Evolutionary conservation across 2,888 invertebrate species (phyloP), one percentile per base, ranked within the genome.

Genomic region (Loripinus fragilis): DNA sequence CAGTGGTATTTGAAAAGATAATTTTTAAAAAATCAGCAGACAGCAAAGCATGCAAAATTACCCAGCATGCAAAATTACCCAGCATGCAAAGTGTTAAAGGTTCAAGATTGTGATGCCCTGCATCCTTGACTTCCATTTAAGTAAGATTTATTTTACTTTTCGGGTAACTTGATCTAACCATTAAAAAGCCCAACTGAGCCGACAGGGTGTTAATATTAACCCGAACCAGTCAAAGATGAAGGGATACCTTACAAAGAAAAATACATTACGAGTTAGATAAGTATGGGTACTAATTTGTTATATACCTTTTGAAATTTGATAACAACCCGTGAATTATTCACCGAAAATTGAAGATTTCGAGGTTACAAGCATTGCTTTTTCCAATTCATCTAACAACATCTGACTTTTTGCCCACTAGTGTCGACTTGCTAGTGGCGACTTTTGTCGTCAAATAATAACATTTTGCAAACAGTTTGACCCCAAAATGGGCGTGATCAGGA

Each of bases 171-270:
- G 60, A 60, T 60, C 60, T 15, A 52, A 60, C 33, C 60, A 60
- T 60, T 60, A 33, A 12, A 60, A 20, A 8, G 17, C 33, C 60
- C 60, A 2, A 33, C 60, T 17, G 33, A 33, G 60, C 33, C 15
- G 60, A 60, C 60, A 55, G 55, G 60, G 33, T 60, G 60, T 60
- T 60, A 60, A 60, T 60, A 60, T 33, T 52, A 60, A 60, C 60
- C 33, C 17, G 30, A 60, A 33, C 28, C 33, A 17, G 15, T 28
- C 17, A 30, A 33, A 60, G 60, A 60, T 60, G 60, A 12, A 10
- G 30, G 12, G 60, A 60, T 60, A 60, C 30, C 30, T 60, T 33
- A 60, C 60, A 60, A 60, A 60, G 60, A 60, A 60, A 60, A 33
- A 60, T 28, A 60, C 60, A 60, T 60, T 60, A 60, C 10, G 60